Conservation (phyloP, 2,113 vertebrate genomes). For the Mesoclemmys tuberculata region DNA sequence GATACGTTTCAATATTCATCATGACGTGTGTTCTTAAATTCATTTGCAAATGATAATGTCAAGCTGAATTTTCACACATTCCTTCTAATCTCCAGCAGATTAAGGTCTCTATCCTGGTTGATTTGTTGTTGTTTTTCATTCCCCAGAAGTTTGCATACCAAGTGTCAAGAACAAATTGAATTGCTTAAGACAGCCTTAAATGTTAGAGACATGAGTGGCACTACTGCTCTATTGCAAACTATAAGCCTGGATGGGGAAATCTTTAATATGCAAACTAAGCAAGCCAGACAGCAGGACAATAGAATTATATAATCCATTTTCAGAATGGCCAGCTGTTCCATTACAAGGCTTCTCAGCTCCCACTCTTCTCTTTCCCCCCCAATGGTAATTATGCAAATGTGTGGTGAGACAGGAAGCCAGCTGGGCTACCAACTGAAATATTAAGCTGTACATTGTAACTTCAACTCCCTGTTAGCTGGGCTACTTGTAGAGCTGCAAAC, state of each 20-base stretch:
- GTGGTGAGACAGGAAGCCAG: neutral
- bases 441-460: neutral
- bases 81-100: neutral
- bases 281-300: slow-evolving; percentile 22
- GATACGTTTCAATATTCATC: neutral
- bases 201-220: rapidly evolving
- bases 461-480: neutral
- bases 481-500: rapidly evolving
- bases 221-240: rapidly evolving
- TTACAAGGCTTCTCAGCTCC: neutral
- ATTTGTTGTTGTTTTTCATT: neutral
- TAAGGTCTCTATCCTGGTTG: neutral
- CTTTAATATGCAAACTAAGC: neutral
- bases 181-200: neutral
- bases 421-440: neutral
- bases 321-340: slow-evolving; percentile 24
- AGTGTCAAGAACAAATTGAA: neutral
- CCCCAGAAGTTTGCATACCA: rapidly evolving
- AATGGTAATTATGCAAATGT: slow-evolving; percentile 11
- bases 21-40: neutral
- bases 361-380: neutral
- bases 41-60: neutral
- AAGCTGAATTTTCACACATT: neutral
- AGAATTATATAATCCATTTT: slow-evolving; percentile 38
- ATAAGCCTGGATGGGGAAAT: rapidly evolving